Base-by-base conservation (phyloP, 2,797 vertebrate species). In the Sebastes glaucus region DNA sequence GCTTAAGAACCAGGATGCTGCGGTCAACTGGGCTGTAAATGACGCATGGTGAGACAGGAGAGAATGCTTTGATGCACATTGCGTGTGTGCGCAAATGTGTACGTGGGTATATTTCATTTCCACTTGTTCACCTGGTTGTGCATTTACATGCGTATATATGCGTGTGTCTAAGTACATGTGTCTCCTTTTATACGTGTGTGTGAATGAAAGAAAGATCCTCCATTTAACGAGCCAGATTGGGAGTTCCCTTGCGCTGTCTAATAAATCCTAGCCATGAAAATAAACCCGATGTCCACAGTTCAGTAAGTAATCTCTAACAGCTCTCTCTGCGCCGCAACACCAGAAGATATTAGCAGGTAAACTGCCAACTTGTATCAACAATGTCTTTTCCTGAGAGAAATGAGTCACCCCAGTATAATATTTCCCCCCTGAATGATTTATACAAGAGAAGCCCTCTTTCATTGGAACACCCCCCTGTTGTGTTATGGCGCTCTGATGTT, bases 241-340 rank as follows among this genome's bases (percentile, higher is more conserved):
- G 88, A 89, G 84, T 92, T 92, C 75, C 85, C 88, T 69, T 22
- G 71, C 14, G 78, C 83, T 86, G 85, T 92, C 82, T 84, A 81
- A 92, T 93, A 91, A 93, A 92, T 93, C 81, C 55, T 79, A 56
- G 66, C 80, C 81, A 82, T 87, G 78, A 93, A 92, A 92, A 89
- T 83, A 87, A 93, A 86, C 80, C 77, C 22, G 7, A 22, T 80
- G 73, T 91, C 87, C 78, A 78, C 82, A 89, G 85, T 78, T 84
- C 77, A 84, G 71, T 78, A 75, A 80, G 82, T 82, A 81, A 82
- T 88, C 68, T 83, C 64, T 35, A 63, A 74, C 83, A 71, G 79
- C 65, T 85, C 84, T 84, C 56, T 81, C 71, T 74, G 60, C 35
- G 5, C 73, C 32, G 33, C 33, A 74, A 64, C 65, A 81, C 73